These are phyloP conservation scores for Macaria liturata DNA, from an alignment of 2,888 invertebrate species.

Conservation along the genomic window DNA sequence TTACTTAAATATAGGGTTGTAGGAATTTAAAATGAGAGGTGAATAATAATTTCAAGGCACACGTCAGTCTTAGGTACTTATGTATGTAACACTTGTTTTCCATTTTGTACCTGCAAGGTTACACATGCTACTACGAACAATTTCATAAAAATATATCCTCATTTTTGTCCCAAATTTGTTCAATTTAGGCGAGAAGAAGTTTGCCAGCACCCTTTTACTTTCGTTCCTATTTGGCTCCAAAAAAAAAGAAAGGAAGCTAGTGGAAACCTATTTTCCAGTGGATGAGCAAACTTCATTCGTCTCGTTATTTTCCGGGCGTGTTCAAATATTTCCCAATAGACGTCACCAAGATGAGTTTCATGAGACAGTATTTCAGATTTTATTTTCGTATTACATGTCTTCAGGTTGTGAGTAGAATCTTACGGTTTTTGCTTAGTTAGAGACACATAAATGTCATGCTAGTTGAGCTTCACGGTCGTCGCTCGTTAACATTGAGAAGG, in stretches of 20 bases:
- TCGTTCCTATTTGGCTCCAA: constrained; percentile 12
- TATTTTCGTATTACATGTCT: not conserved
- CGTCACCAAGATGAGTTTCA: constrained; percentile 1
- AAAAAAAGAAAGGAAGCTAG: constrained; percentile 17
- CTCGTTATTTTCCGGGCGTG: constrained; percentile 18
- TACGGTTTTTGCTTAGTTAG: not conserved
- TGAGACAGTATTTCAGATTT: constrained; percentile 1
- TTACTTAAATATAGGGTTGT: not conserved
- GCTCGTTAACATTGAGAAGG: constrained; percentile 36
- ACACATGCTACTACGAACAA: not conserved
- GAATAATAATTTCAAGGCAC: too few relatives aligned
- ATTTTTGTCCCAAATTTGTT: constrained; percentile 7
- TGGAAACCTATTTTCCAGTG: constrained; percentile 29
- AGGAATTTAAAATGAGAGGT: not conserved
- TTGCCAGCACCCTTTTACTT: constrained; percentile 5
- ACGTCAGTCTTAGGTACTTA: too few relatives aligned
- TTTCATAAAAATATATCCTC: constrained; percentile 10
- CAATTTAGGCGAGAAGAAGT: constrained; percentile 6
- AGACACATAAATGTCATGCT: constrained; percentile 43
- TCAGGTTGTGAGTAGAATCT: not conserved
- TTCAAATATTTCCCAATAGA: constrained; percentile 14
- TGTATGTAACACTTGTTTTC: too few relatives aligned
- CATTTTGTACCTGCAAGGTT: too few relatives aligned
- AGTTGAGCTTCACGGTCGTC: constrained; percentile 61
- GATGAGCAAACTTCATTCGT: constrained; percentile 26